Evolutionary conservation across 2,888 invertebrate species (phyloP).

Genomic region (Cosmia pyralina): DNA sequence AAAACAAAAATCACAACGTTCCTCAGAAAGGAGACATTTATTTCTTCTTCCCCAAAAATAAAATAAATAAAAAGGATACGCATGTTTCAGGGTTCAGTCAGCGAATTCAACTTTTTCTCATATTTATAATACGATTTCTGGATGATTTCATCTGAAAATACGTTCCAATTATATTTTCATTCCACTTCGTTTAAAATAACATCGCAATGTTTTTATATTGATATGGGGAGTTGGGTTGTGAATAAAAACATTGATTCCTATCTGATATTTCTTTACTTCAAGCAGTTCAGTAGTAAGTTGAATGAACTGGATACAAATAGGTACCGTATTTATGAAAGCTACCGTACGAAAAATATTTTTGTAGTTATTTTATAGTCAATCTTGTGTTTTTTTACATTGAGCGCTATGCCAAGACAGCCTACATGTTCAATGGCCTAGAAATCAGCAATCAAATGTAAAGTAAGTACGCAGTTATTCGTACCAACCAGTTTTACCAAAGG

Average conservation of each 20-base stretch:
- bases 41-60: conserved; percentile 26
- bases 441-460: not conserved
- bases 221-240: not conserved
- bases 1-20: conserved; percentile 50
- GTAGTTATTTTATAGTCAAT: not conserved
- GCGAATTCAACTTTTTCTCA: not conserved
- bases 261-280: not conserved
- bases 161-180: not conserved
- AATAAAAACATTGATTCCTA: not conserved
- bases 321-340: not conserved
- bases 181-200: conserved; percentile 29
- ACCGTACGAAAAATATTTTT: not conserved
- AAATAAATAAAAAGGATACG: conserved; percentile 11
- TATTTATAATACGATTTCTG: not conserved
- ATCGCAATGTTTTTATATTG: conserved; percentile 11
- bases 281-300: not conserved
- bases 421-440: not conserved
- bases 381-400: not conserved
- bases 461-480: not conserved
- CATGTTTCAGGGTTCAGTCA: conserved; percentile 44
- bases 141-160: conserved; percentile 14
- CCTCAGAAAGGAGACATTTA: conserved; percentile 34
- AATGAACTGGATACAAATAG: not conserved
- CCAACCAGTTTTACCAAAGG: not conserved
- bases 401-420: not conserved